Base-by-base conservation (phyloP, 2,888 invertebrate species). In the Sphaerophoria rueppellii region DNA sequence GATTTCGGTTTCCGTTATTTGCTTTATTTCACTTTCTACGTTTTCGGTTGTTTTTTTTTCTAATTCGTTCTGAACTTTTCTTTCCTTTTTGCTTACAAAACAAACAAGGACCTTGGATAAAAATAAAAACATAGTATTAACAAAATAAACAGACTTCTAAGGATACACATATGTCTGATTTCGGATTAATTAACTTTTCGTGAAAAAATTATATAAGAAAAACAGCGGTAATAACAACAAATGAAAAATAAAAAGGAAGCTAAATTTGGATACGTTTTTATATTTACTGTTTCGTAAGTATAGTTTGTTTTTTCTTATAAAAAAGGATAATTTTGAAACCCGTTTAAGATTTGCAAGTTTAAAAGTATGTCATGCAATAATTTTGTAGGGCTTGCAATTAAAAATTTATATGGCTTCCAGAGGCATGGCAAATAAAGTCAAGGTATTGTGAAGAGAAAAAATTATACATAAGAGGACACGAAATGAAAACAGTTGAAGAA, bases 1-100 rank as follows among this genome's bases (percentile, higher is more conserved):
- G 40, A 52, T 67, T 61, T 80, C 16, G 60, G 48, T 72, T 35
- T 70, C 5, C 24, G 24, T 72, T 35, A 54, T 63, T 63, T 75
- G 14, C 43, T 48, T 37, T 75, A 46, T 72, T 77, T 74, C 7
- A 16, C n/a, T 50, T 37, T 73, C n/a, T 37, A 60, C 24, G 65
- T 57, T 55, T 73, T 58, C 52, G 14, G 54, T 63, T 43, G 4
- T 43, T 9, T 43, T 11, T 43, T 43, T 43, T 43, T 12, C 4
- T 74, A 12, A 12, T 43, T 40, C 50, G 35, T 48, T 67, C 61
- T 76, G 32, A 82, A 75, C 57, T 63, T 24, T 24, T 24, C 24
- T 65, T 34, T 12, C 74, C 58, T 74, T 14, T 50, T 67, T 34
- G 46, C 24, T 54, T 52, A 70, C 55, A 65, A 63, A 54, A 54